phyloP scores from a whole-genome alignment of 1,140 invertebrate genomes.

The Bradysia coprophila region DNA sequence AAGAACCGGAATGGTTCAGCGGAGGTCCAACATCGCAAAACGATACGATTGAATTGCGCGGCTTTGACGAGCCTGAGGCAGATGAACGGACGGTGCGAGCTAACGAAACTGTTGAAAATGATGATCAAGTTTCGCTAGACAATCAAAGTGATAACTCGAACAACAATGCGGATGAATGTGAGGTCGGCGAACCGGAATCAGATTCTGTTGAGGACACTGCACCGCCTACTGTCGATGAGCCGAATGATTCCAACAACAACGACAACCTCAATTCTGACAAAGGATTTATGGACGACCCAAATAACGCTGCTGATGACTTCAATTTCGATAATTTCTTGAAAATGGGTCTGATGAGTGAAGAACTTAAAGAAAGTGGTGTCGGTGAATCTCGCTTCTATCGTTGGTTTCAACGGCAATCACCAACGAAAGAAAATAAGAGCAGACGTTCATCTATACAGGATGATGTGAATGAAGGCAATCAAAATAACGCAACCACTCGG shows the following conservation, averaged over 20 bases:
- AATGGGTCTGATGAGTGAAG: constrained; percentile 36
- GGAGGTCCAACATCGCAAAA: constrained; percentile 74
- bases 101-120: not conserved
- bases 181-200: not conserved
- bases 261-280: not conserved
- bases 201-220: too few species aligned
- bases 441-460: constrained; percentile 40
- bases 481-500: not conserved
- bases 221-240: too few species aligned
- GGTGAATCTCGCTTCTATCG: constrained; percentile 36
- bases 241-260: constrained; percentile 2
- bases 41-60: constrained; percentile 83
- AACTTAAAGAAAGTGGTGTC: constrained; percentile 23
- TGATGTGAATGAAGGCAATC: constrained; percentile 39
- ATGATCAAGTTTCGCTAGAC: constrained; percentile 3
- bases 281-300: constrained; percentile 17
- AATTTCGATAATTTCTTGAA: constrained; percentile 57
- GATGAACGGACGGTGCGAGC: not conserved
- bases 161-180: constrained; percentile 2
- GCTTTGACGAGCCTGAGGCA: constrained; percentile 52
- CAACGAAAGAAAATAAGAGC: constrained; percentile 25
- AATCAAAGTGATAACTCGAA: not conserved
- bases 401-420: constrained; percentile 34
- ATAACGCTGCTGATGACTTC: constrained; percentile 24
- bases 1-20: constrained; percentile 61